Evolutionary conservation across 2,888 invertebrate species (phyloP).

Genomic region (Metallyticus violacea): DNA sequence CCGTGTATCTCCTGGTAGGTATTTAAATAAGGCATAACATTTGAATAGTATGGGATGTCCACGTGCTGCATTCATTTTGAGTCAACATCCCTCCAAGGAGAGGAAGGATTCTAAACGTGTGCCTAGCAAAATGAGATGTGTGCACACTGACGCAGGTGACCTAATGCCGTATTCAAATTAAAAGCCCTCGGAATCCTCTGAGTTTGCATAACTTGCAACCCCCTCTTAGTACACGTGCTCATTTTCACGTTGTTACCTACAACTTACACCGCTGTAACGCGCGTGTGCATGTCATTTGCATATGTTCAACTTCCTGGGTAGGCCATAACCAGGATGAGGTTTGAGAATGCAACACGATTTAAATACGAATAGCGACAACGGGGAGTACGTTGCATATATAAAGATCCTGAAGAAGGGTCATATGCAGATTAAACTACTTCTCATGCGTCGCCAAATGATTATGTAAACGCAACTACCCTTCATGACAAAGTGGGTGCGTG

Average conservation of each 20-base stretch:
- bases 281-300: neutral
- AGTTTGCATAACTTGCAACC: neutral
- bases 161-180: neutral
- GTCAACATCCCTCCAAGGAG: neutral
- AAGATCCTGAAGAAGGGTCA: neutral
- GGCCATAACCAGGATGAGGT: neutral
- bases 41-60: neutral
- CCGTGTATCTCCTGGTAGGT: neutral
- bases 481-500: neutral
- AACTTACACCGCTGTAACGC: neutral
- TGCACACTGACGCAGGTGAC: neutral
- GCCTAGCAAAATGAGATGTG: neutral
- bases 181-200: neutral
- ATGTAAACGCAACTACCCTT: neutral
- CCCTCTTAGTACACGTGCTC: neutral
- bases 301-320: neutral
- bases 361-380: neutral
- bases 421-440: neutral
- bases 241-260: neutral
- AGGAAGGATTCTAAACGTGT: neutral
- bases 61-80: neutral
- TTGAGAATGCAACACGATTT: neutral
- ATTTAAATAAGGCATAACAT: neutral
- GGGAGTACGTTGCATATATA: neutral
- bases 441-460: neutral